Evolutionary conservation across 2,797 vertebrate species (phyloP).

Genomic region (Sarcoramphus papa): DNA sequence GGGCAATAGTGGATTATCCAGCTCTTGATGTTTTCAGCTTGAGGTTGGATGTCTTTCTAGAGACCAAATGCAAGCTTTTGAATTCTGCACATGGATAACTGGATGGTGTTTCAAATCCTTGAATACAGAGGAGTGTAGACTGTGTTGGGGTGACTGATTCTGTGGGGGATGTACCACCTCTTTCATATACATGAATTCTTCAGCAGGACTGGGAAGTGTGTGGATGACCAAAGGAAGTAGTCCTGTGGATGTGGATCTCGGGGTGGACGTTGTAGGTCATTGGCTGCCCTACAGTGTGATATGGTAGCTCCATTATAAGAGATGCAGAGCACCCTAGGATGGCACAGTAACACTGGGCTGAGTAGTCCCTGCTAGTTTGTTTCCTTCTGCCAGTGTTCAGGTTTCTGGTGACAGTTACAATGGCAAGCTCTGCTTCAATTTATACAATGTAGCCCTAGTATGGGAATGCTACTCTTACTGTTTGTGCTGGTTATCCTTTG

Average conservation of each 20-base stretch:
- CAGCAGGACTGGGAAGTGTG: neutral
- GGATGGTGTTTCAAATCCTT: neutral
- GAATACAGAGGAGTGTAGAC: neutral
- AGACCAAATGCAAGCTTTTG: neutral
- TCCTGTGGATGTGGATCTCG: accelerated
- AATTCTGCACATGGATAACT: neutral
- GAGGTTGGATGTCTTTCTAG: neutral
- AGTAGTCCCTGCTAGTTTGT: neutral
- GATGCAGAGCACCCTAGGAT: accelerated
- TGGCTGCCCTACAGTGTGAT: neutral
- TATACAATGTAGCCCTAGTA: no score
- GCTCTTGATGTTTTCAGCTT: neutral
- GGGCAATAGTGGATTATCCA: neutral
- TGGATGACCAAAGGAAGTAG: neutral
- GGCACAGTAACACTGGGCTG: neutral
- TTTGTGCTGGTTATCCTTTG: neutral
- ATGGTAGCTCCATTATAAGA: accelerated
- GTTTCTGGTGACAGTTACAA: neutral
- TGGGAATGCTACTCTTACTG: neutral
- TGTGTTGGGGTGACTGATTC: neutral
- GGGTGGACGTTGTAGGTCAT: accelerated
- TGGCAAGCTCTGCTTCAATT: neutral
- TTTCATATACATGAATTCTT: neutral
- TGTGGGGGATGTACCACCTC: neutral
- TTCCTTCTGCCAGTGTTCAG: neutral